Percentiles rank a stretch among this genome's conserved stretches.
Evolutionary conservation across 64 coral and sea anemone genomes (phyloP).

Genomic region (Pocillopora damicornis): DNA sequence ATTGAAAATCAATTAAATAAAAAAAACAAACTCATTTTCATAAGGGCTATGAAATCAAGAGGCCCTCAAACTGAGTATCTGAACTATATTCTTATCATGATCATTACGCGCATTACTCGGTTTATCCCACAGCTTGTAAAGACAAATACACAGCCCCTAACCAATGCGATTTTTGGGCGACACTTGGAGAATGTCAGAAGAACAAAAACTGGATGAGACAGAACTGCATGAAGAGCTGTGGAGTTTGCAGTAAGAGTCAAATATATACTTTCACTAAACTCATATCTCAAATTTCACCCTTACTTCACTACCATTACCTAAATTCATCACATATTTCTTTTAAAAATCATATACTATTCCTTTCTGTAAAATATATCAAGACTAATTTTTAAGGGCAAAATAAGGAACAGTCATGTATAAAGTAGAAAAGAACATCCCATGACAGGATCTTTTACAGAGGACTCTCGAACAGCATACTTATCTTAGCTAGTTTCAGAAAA

Average conservation of each 20-base stretch:
- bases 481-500: too few relatives aligned
- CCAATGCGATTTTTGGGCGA: slow-evolving; percentile 17
- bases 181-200: neutral
- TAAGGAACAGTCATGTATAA: too few relatives aligned
- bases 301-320: neutral
- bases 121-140: neutral
- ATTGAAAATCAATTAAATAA: too few relatives aligned
- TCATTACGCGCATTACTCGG: too few relatives aligned
- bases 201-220: slow-evolving; percentile 12
- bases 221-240: slow-evolving; percentile 30
- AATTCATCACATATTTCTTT: neutral
- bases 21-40: too few relatives aligned
- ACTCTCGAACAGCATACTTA: too few relatives aligned
- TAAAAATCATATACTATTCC: too few relatives aligned
- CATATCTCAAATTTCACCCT: neutral
- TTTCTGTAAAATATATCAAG: too few relatives aligned
- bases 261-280: neutral
- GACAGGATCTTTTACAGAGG: too few relatives aligned
- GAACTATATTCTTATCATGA: neutral
- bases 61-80: neutral
- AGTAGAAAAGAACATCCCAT: too few relatives aligned
- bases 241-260: slow-evolving; percentile 9
- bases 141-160: neutral
- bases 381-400: too few relatives aligned
- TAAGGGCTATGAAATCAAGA: neutral